Base-by-base conservation (phyloP, 2,797 vertebrate species). In the Rhinichthys osculus region DNA sequence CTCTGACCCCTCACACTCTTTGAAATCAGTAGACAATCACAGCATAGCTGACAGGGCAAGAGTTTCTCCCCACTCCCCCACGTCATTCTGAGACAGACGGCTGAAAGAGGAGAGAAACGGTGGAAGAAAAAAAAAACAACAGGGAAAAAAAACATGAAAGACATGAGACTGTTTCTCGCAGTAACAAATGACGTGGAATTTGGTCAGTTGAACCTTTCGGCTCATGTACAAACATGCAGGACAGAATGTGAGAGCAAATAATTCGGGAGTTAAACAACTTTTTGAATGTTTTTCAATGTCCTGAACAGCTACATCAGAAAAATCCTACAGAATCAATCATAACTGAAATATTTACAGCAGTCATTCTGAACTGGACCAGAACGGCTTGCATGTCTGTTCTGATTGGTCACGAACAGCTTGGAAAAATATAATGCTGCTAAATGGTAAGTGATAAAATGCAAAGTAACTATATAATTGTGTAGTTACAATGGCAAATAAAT, bases 11-110 rank as follows among this genome's bases (percentile, higher is more conserved):
- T 72, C 69, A 70, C 89, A 85, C 94, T 94, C 95, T 96, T 96
- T 96, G 95, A 96, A 95, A 95, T 94, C 91, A 93, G 93, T 86
- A 93, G 93, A 94, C 93, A 93, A 95, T 95, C 95, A 94, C 93
- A 95, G 93, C 93, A 91, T 91, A 94, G 94, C 94, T 94, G 95
- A 95, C 94, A 95, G 88, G 86, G 84, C 80, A 86, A 84, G 87
- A 87, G 86, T 89, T 88, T 86, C 84, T 70, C 62, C 73, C 54
- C 81, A 62, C 72, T 69, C 88, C 80, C 85, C 79, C 85, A 57
- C n/a, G 40, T 89, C 94, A 94, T 89, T 92, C 92, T 92, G 91
- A 92, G 91, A 92, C 90, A 74, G 85, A 84, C 81, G 83, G 87
- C 64, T 80, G 85, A 85, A 87, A 83, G 81, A 71, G 54, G 81